phyloP scores from a whole-genome alignment of 2,797 vertebrate species.

The Rhabdomys pumilio region DNA sequence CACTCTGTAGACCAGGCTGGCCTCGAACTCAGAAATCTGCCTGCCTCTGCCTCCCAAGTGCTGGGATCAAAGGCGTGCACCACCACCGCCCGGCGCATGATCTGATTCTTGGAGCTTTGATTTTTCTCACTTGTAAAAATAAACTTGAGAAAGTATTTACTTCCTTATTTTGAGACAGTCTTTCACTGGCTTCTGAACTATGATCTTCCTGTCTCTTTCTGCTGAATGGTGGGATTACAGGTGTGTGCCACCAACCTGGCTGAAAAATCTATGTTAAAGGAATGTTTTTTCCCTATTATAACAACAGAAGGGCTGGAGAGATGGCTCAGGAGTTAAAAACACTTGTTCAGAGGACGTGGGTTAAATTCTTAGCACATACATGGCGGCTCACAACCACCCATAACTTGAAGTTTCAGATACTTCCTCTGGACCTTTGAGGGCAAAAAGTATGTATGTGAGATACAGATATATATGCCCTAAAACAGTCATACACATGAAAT shows the following conservation, averaged over 20 bases:
- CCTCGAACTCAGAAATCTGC: too few species aligned
- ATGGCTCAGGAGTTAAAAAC: neutral
- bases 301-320: too few species aligned
- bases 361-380: neutral
- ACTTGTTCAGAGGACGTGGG: neutral
- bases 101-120: conserved; percentile 4
- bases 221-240: neutral
- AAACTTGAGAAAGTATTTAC: neutral
- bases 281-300: too few species aligned
- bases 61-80: too few species aligned
- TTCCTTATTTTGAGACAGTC: neutral
- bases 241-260: neutral
- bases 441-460: neutral
- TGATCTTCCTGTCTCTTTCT: neutral
- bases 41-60: too few species aligned
- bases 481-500: neutral
- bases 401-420: neutral
- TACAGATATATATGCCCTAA: neutral
- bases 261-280: neutral
- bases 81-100: neutral
- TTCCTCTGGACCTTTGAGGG: neutral
- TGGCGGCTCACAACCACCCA: neutral
- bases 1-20: too few species aligned
- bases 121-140: neutral
- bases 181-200: neutral